Base-by-base conservation (phyloP, 2,888 invertebrate species). In the Platycnemis pennipes region DNA sequence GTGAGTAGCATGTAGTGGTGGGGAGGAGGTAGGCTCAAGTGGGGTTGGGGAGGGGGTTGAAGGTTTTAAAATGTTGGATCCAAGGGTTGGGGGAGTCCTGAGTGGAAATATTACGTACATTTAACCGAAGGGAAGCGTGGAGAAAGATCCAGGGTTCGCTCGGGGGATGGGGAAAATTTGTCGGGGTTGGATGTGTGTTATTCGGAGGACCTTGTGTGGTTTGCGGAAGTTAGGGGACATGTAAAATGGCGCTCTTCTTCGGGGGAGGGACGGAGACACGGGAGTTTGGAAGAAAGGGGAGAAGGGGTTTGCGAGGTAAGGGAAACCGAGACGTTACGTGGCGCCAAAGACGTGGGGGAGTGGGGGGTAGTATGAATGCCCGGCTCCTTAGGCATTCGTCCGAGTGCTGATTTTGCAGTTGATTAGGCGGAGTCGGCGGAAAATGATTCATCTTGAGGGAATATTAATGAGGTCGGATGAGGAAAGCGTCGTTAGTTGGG, bases 401-500 rank as follows among this genome's bases (percentile, higher is more conserved):
- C 63, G 63, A 63, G 91, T 91, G 91, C 91, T 91, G 91, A 91
- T 63, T 91, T n/a, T 63, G 63, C 91, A 91, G 91, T 91, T 91
- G 91, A 91, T 91, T 91, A 91, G 63, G 42, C 87, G 4, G 46
- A 87, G 87, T 87, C 26, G 49, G 89, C 42, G 31, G 89, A 56
- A 63, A 63, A 91, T 91, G 91, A 91, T 91, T 91, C 63, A 91
- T 91, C 91, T 69, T 11, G 44, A 44, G 44, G 42, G 44, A 77
- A 77, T 77, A 77, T 37, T 77, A 77, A 77, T 77, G 77, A 77
- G 77, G 77, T 37, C 3, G 37, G 77, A 19, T 16, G 19, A 19
- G 49, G 49, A 49, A 49, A 49, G 49, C 49, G 49, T 49, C 3
- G 49, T 11, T 49, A 3, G 49, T 16, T 49, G 11, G 49, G 19